Conservation (phyloP, 2,113 vertebrate species). For the Prionailurus viverrinus region DNA sequence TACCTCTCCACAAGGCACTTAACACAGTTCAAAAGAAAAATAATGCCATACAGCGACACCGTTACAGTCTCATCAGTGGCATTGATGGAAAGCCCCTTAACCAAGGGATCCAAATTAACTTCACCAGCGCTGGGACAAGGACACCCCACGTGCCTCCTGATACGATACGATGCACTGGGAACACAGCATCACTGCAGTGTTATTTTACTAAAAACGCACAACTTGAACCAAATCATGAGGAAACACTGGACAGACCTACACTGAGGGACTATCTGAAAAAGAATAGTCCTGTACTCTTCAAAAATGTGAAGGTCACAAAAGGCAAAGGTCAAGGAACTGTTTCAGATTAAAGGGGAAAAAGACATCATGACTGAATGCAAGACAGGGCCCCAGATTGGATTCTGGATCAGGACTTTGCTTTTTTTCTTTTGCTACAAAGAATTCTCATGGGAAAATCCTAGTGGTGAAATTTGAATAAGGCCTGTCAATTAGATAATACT, state of each 20-base stretch:
- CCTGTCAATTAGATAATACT: neutral
- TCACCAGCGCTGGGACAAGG: accelerated
- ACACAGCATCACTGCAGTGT: neutral
- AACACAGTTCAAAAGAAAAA: neutral
- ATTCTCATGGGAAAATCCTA: neutral
- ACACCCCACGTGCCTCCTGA: accelerated
- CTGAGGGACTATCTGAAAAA: neutral
- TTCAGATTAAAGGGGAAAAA: neutral
- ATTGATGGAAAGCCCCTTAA: neutral
- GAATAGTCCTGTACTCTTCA: neutral
- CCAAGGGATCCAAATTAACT: neutral
- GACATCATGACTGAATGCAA: neutral
- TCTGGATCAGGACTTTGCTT: neutral
- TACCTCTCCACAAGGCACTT: neutral
- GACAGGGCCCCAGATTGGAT: neutral
- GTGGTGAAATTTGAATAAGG: neutral
- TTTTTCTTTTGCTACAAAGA: slow-evolving; percentile 26
- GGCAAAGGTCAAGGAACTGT: neutral
- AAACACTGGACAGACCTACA: neutral
- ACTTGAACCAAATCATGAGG: neutral
- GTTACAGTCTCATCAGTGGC: neutral
- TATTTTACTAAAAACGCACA: neutral
- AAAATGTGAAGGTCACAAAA: neutral
- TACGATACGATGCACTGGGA: accelerated
- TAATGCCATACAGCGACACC: neutral